These are phyloP conservation scores for Chaetogeoica ovagalla DNA, from an alignment of 2,888 invertebrate species.

Conservation along the genomic window DNA sequence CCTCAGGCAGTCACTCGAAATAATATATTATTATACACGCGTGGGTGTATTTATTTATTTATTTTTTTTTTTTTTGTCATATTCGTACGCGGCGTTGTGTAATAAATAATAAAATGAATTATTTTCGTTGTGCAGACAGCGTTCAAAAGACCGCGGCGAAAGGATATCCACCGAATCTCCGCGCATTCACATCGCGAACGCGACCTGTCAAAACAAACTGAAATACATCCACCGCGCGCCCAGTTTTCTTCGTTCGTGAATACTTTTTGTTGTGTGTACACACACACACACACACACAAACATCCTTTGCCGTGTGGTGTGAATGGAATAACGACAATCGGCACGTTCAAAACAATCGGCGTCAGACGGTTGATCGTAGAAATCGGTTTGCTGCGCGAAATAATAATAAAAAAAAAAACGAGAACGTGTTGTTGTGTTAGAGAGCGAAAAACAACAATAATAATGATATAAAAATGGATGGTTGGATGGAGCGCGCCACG, in stretches of 20 bases:
- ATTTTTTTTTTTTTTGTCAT: not conserved
- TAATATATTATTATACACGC: slow-evolving; percentile 5
- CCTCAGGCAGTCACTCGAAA: slow-evolving; percentile 39
- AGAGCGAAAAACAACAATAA: too few relatives aligned
- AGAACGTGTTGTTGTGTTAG: too few relatives aligned
- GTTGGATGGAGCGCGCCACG: too few relatives aligned
- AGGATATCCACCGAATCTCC: slow-evolving; percentile 16
- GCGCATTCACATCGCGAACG: slow-evolving; percentile 14
- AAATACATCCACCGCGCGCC: slow-evolving; percentile 12
- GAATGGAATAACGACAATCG: slow-evolving; percentile 13
- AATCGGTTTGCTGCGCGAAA: not conserved
- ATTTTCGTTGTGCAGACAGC: slow-evolving; percentile 3
- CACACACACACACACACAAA: not conserved
- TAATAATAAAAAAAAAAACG: not conserved
- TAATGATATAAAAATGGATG: too few relatives aligned
- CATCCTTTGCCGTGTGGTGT: not conserved
- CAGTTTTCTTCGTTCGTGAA: slow-evolving; percentile 9
- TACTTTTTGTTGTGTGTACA: not conserved
- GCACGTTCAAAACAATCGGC: not conserved
- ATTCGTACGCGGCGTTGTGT: not conserved
- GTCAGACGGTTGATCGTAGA: not conserved
- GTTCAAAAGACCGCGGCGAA: not conserved
- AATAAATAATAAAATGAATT: slow-evolving; percentile 39
- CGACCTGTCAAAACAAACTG: slow-evolving; percentile 50
- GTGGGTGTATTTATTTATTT: not conserved